phyloP scores from a whole-genome alignment of 2,888 invertebrate genomes.

The Cosmorhoe ocellata region DNA sequence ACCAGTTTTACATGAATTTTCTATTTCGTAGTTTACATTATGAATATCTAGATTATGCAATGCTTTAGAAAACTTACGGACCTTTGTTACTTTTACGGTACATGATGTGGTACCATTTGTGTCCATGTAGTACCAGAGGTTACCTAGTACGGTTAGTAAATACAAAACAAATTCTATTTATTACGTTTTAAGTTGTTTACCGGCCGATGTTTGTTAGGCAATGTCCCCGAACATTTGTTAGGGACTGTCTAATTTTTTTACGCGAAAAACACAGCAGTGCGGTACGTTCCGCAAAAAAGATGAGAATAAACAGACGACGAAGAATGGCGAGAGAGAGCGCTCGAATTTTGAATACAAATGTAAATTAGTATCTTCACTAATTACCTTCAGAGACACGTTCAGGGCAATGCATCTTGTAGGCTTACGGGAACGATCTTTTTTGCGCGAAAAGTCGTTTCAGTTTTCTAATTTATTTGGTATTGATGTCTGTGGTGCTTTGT shows the following conservation, averaged over 20 bases:
- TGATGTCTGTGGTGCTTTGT: slow-evolving; percentile 41
- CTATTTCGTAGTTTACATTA: slow-evolving; percentile 30
- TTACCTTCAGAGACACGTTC: slow-evolving; percentile 77
- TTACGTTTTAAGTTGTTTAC: slow-evolving; percentile 63
- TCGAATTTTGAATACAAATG: slow-evolving; percentile 84
- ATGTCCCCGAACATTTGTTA: slow-evolving; percentile 72
- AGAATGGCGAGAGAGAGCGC: slow-evolving; percentile 78
- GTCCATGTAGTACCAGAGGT: no score
- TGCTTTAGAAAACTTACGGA: not conserved
- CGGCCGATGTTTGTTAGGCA: slow-evolving; percentile 61
- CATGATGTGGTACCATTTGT: no score
- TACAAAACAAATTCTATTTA: slow-evolving; percentile 48
- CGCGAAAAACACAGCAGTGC: slow-evolving; percentile 80
- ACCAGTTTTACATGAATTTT: slow-evolving; percentile 39
- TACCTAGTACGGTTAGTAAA: no score
- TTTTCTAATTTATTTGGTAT: slow-evolving; percentile 68
- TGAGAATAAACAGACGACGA: slow-evolving; percentile 81
- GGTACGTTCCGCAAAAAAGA: slow-evolving; percentile 74
- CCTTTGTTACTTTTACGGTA: no score
- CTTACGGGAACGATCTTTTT: slow-evolving; percentile 76
- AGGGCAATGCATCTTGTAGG: slow-evolving; percentile 79
- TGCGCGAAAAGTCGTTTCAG: slow-evolving; percentile 66
- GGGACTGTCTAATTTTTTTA: slow-evolving; percentile 74
- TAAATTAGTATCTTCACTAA: slow-evolving; percentile 83
- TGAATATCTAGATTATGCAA: slow-evolving; percentile 26